phyloP scores from a whole-genome alignment of 2,797 vertebrate species.

The Podargus strigoides region DNA sequence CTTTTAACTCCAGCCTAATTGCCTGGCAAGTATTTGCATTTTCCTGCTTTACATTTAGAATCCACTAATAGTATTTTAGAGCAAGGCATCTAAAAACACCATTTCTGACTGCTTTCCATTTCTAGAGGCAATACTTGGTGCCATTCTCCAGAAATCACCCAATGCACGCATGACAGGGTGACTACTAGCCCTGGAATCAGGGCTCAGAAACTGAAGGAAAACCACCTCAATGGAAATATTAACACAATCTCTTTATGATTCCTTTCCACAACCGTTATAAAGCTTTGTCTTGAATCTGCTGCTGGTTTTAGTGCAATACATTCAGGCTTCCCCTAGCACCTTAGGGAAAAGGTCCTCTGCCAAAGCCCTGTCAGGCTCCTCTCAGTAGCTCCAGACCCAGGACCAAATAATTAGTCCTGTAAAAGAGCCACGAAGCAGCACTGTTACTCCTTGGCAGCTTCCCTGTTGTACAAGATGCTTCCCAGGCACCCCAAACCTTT shows the following conservation, averaged over 20 bases:
- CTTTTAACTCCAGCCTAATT: neutral
- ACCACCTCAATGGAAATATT: neutral
- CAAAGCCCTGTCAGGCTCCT: neutral
- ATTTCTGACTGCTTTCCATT: neutral
- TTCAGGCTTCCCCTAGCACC: neutral
- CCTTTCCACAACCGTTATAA: neutral
- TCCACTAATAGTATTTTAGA: neutral
- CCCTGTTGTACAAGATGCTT: neutral
- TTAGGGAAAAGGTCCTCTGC: neutral
- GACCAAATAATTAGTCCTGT: neutral
- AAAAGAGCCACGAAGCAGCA: neutral
- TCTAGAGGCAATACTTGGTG: neutral
- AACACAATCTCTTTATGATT: neutral
- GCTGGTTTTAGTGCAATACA: neutral
- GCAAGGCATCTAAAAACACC: neutral
- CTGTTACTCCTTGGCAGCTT: neutral
- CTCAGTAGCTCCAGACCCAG: neutral
- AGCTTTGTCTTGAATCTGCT: neutral
- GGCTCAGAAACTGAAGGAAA: neutral
- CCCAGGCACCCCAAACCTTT: neutral
- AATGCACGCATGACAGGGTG: accelerated
- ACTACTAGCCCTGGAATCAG: neutral
- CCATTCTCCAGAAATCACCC: neutral
- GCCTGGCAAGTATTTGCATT: neutral
- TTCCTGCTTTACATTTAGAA: neutral